A percentile compares a stretch with the other conserved stretches of the same genome.
Conservation (phyloP, 1,140 invertebrate genomes). For the Penaeus japonicus region DNA sequence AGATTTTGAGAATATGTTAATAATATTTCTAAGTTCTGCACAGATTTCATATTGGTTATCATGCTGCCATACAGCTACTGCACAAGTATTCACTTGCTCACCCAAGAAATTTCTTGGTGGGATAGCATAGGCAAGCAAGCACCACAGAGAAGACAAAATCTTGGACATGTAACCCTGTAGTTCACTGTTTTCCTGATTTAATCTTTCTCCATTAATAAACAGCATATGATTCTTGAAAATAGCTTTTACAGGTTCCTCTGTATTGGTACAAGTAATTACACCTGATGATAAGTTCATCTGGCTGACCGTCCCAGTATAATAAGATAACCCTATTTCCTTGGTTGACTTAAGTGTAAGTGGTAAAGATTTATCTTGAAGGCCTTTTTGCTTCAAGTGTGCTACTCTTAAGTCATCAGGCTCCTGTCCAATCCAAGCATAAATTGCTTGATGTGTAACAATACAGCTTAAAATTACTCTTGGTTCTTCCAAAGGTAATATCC, state of each 20-base stretch:
- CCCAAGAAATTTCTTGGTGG: not conserved
- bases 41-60: constrained; percentile 21
- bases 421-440: constrained; percentile 32
- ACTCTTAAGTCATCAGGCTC: constrained; percentile 8
- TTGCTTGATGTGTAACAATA: constrained; percentile 13
- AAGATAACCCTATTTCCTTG: not conserved
- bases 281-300: not conserved
- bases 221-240: constrained; percentile 7
- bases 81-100: not conserved
- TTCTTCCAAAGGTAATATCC: constrained; percentile 22
- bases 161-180: not conserved
- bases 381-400: not conserved
- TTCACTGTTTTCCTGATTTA: not conserved
- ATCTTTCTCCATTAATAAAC: not conserved
- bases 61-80: constrained; percentile 23
- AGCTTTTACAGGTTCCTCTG: not conserved
- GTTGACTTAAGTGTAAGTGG: not conserved
- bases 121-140: constrained; percentile 17
- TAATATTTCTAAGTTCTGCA: not conserved
- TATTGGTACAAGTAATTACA: constrained; percentile 10
- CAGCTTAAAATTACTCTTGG: constrained; percentile 28
- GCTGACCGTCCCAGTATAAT: not conserved
- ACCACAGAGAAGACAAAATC: not conserved
- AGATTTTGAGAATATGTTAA: no score
- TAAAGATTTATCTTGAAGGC: not conserved